phyloP scores from a whole-genome alignment of 2,888 invertebrate genomes.

The Minunthozetes semirufus region DNA sequence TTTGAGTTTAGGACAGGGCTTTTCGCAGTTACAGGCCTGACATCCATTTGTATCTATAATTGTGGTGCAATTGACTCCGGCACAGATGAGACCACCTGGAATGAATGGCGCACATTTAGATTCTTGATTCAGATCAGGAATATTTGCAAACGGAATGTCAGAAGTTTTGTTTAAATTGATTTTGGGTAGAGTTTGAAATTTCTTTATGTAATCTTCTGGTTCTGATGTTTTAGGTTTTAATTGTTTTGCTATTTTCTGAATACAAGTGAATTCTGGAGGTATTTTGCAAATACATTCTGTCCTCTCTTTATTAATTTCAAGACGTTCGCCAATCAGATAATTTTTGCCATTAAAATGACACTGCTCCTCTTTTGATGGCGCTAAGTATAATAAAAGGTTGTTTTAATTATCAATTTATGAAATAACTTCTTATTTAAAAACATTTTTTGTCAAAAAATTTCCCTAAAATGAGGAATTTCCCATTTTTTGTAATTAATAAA shows the following conservation, averaged over 20 bases:
- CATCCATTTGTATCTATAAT: neutral
- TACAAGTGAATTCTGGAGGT: slow-evolving; percentile 4
- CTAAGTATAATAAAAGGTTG: neutral
- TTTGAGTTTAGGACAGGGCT: neutral
- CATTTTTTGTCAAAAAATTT: no score
- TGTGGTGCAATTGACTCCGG: slow-evolving; percentile 16
- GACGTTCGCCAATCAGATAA: neutral
- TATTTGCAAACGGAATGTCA: neutral
- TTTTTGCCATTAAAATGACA: neutral
- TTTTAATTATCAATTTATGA: neutral
- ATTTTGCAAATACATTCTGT: neutral
- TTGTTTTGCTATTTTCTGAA: neutral
- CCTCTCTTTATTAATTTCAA: neutral
- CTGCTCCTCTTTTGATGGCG: neutral
- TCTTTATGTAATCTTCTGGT: neutral
- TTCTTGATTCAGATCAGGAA: neutral
- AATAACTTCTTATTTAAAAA: no score
- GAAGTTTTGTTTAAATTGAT: neutral
- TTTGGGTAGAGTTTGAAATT: neutral
- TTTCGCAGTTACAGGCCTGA: neutral
- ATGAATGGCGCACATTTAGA: slow-evolving; percentile 5
- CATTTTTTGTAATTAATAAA: neutral
- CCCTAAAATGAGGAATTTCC: no score
- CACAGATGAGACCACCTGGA: neutral
- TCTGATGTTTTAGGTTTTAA: neutral